A percentile compares a stretch with the other conserved stretches of the same genome.
Evolutionary conservation across 2,888 invertebrate species (phyloP).

Genomic region (Noctua janthina): DNA sequence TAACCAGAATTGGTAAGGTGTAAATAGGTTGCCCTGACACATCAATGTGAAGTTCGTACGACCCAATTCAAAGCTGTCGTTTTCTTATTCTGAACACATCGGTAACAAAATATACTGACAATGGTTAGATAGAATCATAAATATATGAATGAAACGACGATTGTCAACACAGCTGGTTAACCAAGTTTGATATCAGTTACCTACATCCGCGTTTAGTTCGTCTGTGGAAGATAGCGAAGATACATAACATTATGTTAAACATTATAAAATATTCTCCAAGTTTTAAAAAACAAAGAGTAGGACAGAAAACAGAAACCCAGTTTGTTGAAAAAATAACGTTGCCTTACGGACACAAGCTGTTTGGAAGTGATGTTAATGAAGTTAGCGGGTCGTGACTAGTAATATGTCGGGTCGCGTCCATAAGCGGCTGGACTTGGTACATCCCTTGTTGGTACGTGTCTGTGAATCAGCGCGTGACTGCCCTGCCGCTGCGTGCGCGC

Average conservation of each 20-base stretch:
- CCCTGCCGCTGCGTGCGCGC: constrained; percentile 73
- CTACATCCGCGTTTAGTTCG: constrained; percentile 46
- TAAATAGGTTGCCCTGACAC: constrained; percentile 20
- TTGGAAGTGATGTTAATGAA: constrained; percentile 70
- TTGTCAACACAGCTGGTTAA: constrained; percentile 55
- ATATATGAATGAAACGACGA: constrained; percentile 41
- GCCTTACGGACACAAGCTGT: constrained; percentile 32
- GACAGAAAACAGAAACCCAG: not conserved
- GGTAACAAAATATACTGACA: not conserved
- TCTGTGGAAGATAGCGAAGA: constrained; percentile 38
- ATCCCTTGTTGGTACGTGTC: constrained; percentile 72
- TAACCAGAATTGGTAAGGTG: not conserved
- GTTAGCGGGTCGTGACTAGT: constrained; percentile 72
- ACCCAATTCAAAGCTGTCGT: constrained; percentile 9
- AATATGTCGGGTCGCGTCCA: constrained; percentile 68
- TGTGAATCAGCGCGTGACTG: constrained; percentile 85
- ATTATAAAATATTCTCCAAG: not conserved
- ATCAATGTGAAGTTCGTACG: constrained; percentile 21
- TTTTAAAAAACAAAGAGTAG: not conserved
- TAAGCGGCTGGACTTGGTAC: constrained; percentile 69
- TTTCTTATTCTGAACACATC: constrained; percentile 20
- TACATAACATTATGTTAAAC: not conserved
- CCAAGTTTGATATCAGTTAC: constrained; percentile 49
- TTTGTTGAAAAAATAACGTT: constrained; percentile 2
- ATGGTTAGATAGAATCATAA: constrained; percentile 6